These are phyloP conservation scores for Charaxes varanes DNA, from an alignment of 1,140 invertebrate species.

Conservation along the genomic window DNA sequence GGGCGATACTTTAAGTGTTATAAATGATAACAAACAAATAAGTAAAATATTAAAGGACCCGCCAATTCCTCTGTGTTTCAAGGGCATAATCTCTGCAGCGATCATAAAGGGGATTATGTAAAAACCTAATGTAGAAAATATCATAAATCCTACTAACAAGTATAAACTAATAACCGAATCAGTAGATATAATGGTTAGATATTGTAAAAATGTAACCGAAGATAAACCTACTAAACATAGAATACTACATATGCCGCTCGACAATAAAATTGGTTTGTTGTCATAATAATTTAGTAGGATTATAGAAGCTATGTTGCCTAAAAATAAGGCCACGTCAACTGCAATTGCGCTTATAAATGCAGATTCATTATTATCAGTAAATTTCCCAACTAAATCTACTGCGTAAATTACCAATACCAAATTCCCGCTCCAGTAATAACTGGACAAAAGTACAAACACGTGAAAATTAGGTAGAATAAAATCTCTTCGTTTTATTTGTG, in stretches of 20 bases:
- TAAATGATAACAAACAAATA: conserved; percentile 11
- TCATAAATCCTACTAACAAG: conserved; percentile 13
- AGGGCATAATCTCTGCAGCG: conserved; percentile 14
- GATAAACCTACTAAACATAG: conserved; percentile 10
- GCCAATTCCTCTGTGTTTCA: conserved; percentile 8
- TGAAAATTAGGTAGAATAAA: conserved; percentile 16
- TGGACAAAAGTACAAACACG: conserved; percentile 10
- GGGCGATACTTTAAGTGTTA: conserved; percentile 14
- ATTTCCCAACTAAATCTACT: conserved; percentile 13
- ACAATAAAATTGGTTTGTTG: conserved; percentile 16
- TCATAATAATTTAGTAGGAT: conserved; percentile 15
- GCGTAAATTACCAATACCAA: conserved; percentile 17
- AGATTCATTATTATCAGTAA: conserved; percentile 11
- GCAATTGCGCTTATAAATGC: conserved; percentile 16
- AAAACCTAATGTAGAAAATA: conserved; percentile 11
- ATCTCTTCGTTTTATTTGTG: conserved; percentile 8
- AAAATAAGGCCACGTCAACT: conserved; percentile 9
- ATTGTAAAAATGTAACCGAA: conserved; percentile 14
- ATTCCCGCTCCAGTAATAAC: conserved; percentile 16
- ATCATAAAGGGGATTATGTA: conserved; percentile 10
- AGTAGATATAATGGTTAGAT: neutral
- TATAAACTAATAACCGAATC: conserved; percentile 13
- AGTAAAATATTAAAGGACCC: conserved; percentile 10
- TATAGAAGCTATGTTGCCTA: conserved; percentile 5
- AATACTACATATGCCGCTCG: conserved; percentile 9